Percentiles rank a stretch among this genome's conserved stretches.
These are phyloP conservation scores for Orthonevra nobilis DNA, from an alignment of 2,888 invertebrate species.

Conservation along the genomic window DNA sequence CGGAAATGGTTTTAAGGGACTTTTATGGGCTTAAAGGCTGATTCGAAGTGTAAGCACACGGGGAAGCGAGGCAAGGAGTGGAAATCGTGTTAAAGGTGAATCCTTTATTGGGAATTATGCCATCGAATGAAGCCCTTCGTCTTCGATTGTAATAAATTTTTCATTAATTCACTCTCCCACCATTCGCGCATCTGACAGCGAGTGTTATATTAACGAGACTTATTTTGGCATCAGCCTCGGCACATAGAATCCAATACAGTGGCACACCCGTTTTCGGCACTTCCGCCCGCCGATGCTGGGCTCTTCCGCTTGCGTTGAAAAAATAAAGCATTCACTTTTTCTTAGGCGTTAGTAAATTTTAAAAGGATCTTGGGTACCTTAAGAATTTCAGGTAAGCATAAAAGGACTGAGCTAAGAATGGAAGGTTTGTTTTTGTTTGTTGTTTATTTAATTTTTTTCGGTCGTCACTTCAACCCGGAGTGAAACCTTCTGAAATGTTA, in stretches of 20 bases:
- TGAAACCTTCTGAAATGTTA: constrained; percentile 42
- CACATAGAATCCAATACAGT: background rate
- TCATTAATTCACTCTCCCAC: constrained; percentile 54
- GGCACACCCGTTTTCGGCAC: constrained; percentile 40
- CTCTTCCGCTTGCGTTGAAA: constrained; percentile 43
- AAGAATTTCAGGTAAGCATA: constrained; percentile 9
- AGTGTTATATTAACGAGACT: constrained; percentile 66
- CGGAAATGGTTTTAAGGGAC: constrained; percentile 41
- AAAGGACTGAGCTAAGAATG: background rate
- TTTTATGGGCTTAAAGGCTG: constrained; percentile 24
- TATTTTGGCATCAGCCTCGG: constrained; percentile 58
- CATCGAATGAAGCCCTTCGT: constrained; percentile 45
- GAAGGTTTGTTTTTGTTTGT: constrained; percentile 17
- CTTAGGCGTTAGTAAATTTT: constrained; percentile 55
- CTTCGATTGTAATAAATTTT: constrained; percentile 64
- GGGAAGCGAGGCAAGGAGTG: background rate
- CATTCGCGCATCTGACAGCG: constrained; percentile 42
- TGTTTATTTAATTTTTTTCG: constrained; percentile 14
- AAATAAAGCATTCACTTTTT: constrained; percentile 51
- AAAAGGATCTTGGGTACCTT: constrained; percentile 40
- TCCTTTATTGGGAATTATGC: constrained; percentile 61
- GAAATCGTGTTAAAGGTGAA: constrained; percentile 47
- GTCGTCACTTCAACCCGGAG: constrained; percentile 4
- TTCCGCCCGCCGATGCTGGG: constrained; percentile 54
- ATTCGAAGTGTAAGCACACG: background rate